Conservation (phyloP, 2,797 vertebrate genomes). For the Erethizon dorsatum region DNA sequence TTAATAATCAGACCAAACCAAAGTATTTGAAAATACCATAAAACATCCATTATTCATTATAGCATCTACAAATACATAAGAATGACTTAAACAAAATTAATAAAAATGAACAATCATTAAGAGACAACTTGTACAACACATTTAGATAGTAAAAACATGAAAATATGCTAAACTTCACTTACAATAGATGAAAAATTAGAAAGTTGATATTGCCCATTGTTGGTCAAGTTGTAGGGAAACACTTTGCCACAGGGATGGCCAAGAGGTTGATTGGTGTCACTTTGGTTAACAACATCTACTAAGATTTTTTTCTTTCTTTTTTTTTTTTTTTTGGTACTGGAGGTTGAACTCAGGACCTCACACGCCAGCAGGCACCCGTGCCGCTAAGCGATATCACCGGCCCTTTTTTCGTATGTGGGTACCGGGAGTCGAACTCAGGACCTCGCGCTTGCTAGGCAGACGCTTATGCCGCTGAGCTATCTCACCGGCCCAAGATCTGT, state of each 20-base stretch:
- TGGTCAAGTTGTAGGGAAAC: not conserved
- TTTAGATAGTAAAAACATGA: not conserved
- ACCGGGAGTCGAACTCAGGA: too few species aligned
- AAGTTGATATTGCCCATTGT: not conserved
- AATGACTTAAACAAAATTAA: conserved; percentile 41
- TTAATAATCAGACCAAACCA: conserved; percentile 14
- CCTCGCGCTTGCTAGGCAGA: too few species aligned
- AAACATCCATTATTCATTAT: not conserved
- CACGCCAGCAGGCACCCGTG: too few species aligned
- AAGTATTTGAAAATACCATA: not conserved
- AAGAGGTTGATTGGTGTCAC: not conserved
- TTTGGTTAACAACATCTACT: not conserved
- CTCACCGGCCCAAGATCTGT: not conserved
- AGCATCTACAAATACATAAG: conserved; percentile 4
- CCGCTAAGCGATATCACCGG: too few species aligned
- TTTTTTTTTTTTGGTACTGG: too few species aligned
- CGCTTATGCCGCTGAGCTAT: too few species aligned
- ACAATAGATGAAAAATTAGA: not conserved
- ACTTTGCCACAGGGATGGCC: not conserved
- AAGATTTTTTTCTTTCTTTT: not conserved
- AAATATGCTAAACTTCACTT: not conserved
- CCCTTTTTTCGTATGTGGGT: too few species aligned
- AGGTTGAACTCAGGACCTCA: too few species aligned
- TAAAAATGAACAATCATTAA: not conserved
- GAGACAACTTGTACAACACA: not conserved